Conservation (phyloP, 2,113 vertebrate species). For the Plectropomus leopardus region DNA sequence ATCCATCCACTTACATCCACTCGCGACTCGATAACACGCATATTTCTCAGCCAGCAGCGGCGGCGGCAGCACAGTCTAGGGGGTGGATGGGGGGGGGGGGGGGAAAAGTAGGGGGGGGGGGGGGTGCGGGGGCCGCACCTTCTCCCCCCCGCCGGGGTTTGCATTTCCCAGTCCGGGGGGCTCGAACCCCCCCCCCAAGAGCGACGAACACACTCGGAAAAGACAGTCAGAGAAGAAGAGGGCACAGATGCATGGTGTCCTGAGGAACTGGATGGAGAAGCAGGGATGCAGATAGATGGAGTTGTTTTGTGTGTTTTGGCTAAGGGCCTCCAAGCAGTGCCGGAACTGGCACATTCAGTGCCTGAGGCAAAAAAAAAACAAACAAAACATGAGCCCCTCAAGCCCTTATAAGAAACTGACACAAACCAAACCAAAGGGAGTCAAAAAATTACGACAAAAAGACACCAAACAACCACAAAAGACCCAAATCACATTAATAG, state of each 20-base stretch:
- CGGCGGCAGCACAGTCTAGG: conserved; percentile 23
- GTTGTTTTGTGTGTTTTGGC: conserved; percentile 19
- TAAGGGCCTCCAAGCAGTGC: neutral
- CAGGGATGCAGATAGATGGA: conserved; percentile 20
- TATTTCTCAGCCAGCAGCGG: conserved; percentile 11
- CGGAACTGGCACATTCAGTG: too few species aligned
- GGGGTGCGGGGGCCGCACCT: conserved; percentile 80
- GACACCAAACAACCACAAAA: too few species aligned
- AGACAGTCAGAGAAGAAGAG: conserved; percentile 38
- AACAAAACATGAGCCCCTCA: too few species aligned
- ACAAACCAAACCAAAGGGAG: too few species aligned
- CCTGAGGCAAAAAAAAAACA: too few species aligned
- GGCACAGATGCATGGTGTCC: neutral
- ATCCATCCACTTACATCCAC: conserved; percentile 35
- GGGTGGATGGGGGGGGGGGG: conserved; percentile 6
- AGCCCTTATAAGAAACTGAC: too few species aligned
- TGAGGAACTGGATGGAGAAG: conserved; percentile 15
- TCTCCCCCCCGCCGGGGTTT: conserved; percentile 73
- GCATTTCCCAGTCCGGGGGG: conserved; percentile 75
- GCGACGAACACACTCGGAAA: neutral
- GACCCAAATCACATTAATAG: too few species aligned
- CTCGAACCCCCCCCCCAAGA: conserved; percentile 52
- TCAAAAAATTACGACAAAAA: too few species aligned
- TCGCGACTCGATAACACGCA: conserved; percentile 20
- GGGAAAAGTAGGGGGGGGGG: conserved; percentile 47